Conservation (phyloP, 2,888 invertebrate species). For the Catocala nupta region DNA sequence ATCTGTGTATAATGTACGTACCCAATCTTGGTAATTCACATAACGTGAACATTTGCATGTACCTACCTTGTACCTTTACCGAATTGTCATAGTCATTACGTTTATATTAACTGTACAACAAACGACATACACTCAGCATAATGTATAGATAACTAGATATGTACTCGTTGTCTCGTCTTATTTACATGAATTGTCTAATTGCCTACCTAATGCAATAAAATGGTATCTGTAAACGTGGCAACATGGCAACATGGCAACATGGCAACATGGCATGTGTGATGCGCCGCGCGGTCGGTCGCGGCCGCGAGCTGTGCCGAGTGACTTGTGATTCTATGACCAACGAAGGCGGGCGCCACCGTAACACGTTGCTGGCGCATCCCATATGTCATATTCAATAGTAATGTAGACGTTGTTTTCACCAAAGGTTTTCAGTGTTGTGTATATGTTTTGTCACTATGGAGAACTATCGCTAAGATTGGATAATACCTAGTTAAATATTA, state of each 20-base stretch:
- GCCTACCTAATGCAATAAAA: constrained; percentile 52
- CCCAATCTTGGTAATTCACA: constrained; percentile 77
- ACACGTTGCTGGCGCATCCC: constrained; percentile 23
- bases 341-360: constrained; percentile 31
- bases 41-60: constrained; percentile 62
- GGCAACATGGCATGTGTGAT: constrained; percentile 33
- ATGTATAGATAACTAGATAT: constrained; percentile 70
- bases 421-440: constrained; percentile 76
- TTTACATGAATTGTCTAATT: constrained; percentile 59
- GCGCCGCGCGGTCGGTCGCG: constrained; percentile 13
- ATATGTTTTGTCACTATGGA: constrained; percentile 78
- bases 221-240: constrained; percentile 32
- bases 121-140: constrained; percentile 51
- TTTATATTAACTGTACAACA: constrained; percentile 50
- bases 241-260: constrained; percentile 29
- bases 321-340: constrained; percentile 47
- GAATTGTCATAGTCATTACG: constrained; percentile 55
- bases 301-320: constrained; percentile 17
- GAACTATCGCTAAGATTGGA: constrained; percentile 84
- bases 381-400: constrained; percentile 57
- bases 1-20: constrained; percentile 80
- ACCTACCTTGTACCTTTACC: constrained; percentile 61
- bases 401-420: constrained; percentile 64
- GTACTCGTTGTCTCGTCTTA: constrained; percentile 65
- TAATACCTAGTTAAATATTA: constrained; percentile 82